Conservation (phyloP, 2,888 invertebrate genomes). For the Ctenicera cuprea region DNA sequence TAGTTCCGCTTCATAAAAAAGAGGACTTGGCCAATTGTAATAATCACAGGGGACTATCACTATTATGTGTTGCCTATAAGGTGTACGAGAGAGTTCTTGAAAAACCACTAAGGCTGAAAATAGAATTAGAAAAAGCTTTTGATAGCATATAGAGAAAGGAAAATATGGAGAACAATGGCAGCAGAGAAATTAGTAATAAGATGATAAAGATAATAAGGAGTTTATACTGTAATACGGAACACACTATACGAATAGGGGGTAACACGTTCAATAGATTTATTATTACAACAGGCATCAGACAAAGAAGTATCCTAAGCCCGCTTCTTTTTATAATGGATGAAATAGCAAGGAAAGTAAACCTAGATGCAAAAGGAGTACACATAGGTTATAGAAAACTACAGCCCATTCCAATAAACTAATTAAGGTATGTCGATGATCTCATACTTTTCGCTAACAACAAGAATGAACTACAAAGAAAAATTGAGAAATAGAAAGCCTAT, state of each 20-base stretch:
- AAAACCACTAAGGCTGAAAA: background rate
- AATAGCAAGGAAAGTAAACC: background rate
- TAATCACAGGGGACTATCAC: too few species aligned
- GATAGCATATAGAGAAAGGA: too few species aligned
- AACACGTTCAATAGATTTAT: background rate
- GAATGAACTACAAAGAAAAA: too few species aligned
- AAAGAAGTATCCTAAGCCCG: too few species aligned
- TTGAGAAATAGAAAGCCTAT: too few species aligned
- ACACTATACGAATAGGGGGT: background rate
- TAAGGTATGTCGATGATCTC: too few species aligned
- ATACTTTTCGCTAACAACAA: background rate
- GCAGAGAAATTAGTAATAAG: conserved; percentile 2
- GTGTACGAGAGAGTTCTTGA: background rate
- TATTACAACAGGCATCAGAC: background rate
- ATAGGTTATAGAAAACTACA: too few species aligned
- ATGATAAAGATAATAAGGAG: background rate
- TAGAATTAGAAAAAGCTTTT: too few species aligned
- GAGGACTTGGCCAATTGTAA: too few species aligned
- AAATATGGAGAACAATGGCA: conserved; percentile 4
- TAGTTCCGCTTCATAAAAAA: background rate
- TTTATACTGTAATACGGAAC: background rate
- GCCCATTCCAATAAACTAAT: too few species aligned
- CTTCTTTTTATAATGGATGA: background rate
- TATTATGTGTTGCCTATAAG: too few species aligned
- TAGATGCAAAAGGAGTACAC: background rate